A percentile compares a stretch with the other conserved stretches of the same genome.
These are phyloP conservation scores for Rhea pennata DNA, from an alignment of 2,113 vertebrate species.

Conservation along the genomic window DNA sequence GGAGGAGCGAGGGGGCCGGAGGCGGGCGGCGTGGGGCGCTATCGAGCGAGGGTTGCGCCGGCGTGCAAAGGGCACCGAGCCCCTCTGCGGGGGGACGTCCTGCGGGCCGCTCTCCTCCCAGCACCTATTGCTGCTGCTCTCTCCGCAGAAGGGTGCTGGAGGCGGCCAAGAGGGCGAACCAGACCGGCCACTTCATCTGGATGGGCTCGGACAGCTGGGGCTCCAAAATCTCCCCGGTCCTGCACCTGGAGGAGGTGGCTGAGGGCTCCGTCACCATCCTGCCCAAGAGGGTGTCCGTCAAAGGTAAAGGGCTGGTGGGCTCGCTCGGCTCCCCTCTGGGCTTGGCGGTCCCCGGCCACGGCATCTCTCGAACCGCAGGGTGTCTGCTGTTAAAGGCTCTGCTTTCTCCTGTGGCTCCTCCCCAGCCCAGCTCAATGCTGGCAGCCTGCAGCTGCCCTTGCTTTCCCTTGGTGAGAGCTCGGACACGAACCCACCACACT, in stretches of 20 bases:
- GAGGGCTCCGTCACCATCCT: constrained; percentile 94
- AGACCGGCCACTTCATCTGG: constrained; percentile 96
- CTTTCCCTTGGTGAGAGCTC: neutral
- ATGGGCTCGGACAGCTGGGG: constrained; percentile 98
- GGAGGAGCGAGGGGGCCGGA: neutral
- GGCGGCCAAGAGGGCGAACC: constrained; percentile 91
- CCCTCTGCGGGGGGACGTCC: neutral
- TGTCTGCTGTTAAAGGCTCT: neutral
- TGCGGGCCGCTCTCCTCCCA: neutral
- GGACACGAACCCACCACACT: accelerated
- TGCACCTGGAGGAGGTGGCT: constrained; percentile 92
- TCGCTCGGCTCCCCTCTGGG: neutral
- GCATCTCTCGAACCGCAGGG: neutral
- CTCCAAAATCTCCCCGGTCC: constrained; percentile 90
- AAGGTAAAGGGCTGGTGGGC: constrained; percentile 70
- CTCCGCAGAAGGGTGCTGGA: constrained; percentile 86
- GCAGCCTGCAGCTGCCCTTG: neutral
- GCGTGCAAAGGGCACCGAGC: neutral
- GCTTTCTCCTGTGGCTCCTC: neutral
- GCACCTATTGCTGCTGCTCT: neutral
- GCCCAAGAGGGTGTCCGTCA: constrained; percentile 90
- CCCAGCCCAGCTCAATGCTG: neutral
- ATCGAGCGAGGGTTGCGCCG: neutral
- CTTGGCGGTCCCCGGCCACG: accelerated
- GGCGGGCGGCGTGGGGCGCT: neutral